Conservation (phyloP, 92 coral and sea anemone species). For the Actinernus sp. region DNA sequence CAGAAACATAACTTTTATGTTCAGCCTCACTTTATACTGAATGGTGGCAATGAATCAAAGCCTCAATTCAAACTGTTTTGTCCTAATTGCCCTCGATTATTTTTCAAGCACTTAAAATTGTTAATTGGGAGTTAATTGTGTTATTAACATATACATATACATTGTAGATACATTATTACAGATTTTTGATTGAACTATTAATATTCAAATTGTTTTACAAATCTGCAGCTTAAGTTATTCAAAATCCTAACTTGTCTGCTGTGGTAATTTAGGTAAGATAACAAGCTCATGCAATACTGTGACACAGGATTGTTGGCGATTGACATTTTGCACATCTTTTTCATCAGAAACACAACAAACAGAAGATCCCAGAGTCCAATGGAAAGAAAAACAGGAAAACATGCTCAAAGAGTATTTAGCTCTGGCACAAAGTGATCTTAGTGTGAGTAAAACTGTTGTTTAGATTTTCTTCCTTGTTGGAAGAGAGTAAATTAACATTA, state of each 20-base stretch:
- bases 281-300: not conserved
- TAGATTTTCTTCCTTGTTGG: too few species aligned
- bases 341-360: constrained; percentile 79
- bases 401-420: constrained; percentile 87
- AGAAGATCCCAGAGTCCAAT: constrained; percentile 93
- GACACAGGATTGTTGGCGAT: not conserved
- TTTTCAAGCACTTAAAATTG: not conserved
- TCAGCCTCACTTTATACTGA: too few species aligned
- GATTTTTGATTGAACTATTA: too few species aligned
- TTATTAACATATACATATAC: not conserved
- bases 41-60: too few species aligned
- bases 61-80: too few species aligned
- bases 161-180: too few species aligned
- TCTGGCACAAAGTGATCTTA: constrained; percentile 82
- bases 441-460: constrained; percentile 64
- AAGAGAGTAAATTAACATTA: too few species aligned
- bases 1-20: too few species aligned
- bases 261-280: too few species aligned
- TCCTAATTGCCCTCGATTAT: constrained; percentile 12
- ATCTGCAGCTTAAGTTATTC: too few species aligned
- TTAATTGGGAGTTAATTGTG: constrained; percentile 10
- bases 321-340: not conserved
- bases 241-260: too few species aligned
- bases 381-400: constrained; percentile 83
- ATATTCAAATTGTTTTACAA: too few species aligned